A percentile compares a stretch with the other conserved stretches of the same genome.
These are phyloP conservation scores for Notodonta ziczac DNA, from an alignment of 2,888 invertebrate genomes.

Conservation along the genomic window DNA sequence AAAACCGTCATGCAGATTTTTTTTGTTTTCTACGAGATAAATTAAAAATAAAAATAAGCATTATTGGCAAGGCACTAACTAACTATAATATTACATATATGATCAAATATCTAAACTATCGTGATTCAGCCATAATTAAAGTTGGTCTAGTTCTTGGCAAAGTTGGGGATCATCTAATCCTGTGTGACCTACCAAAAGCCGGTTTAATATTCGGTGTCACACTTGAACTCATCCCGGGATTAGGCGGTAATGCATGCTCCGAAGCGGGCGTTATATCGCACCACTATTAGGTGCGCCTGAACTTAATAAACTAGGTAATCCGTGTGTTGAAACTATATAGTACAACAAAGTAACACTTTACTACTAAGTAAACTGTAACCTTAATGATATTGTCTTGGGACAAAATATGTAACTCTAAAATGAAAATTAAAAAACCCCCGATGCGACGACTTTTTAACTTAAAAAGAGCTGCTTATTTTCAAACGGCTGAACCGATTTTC, in stretches of 20 bases:
- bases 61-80: too few relatives aligned
- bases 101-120: constrained; percentile 41
- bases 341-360: too few relatives aligned
- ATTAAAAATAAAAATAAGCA: too few relatives aligned
- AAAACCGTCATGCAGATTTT: too few relatives aligned
- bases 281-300: not conserved
- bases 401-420: too few relatives aligned
- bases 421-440: too few relatives aligned
- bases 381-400: too few relatives aligned
- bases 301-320: not conserved
- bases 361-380: too few relatives aligned
- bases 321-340: not conserved
- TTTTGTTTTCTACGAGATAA: too few relatives aligned
- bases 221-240: constrained; percentile 68
- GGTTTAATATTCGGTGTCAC: constrained; percentile 76
- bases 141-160: constrained; percentile 57
- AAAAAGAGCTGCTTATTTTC: too few relatives aligned
- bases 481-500: too few relatives aligned
- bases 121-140: constrained; percentile 64
- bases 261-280: not conserved
- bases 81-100: constrained; percentile 3
- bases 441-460: too few relatives aligned
- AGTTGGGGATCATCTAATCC: constrained; percentile 67
- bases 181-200: constrained; percentile 64
- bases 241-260: constrained; percentile 49